Evolutionary conservation across 2,113 vertebrate genomes (phyloP).

Genomic region (Pica pica): DNA sequence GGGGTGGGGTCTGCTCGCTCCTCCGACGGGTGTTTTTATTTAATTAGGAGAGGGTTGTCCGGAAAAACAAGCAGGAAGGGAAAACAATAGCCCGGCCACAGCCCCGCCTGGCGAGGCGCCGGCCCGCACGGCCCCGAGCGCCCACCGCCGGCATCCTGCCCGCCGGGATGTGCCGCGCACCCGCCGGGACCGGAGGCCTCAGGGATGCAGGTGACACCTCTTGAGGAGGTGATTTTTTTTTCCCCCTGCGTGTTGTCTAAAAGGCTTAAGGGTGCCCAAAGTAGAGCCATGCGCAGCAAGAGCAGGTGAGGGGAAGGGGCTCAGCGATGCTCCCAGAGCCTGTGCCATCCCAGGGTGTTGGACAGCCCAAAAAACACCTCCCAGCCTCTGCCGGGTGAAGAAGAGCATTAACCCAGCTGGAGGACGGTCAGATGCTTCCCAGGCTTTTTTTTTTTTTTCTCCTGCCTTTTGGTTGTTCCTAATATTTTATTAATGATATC

Average conservation of each 20-base stretch:
- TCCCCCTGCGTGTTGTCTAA: fast-evolving
- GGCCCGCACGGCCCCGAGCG: neutral
- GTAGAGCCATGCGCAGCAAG: fast-evolving
- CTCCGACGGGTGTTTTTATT: constrained; percentile 3
- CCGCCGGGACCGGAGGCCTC: fast-evolving
- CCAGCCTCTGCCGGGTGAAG: neutral
- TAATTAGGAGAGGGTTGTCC: constrained; percentile 33
- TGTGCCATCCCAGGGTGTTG: fast-evolving
- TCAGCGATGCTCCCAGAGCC: neutral
- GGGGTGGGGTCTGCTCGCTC: neutral
- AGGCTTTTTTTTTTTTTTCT: neutral
- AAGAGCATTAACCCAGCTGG: neutral
- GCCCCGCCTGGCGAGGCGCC: constrained; percentile 47
- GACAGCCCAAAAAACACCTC: neutral
- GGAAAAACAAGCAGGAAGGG: constrained; percentile 64
- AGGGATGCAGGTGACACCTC: fast-evolving
- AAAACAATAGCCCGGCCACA: constrained; percentile 46
- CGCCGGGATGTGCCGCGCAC: neutral
- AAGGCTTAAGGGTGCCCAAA: neutral
- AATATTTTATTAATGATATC: neutral
- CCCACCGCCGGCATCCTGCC: neutral
- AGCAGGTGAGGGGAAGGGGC: neutral
- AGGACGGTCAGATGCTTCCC: neutral
- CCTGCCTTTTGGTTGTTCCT: neutral
- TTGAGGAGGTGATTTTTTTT: fast-evolving